Evolutionary conservation across 1,140 invertebrate genomes (phyloP).

Genomic region (Metopolophium dirhodum): DNA sequence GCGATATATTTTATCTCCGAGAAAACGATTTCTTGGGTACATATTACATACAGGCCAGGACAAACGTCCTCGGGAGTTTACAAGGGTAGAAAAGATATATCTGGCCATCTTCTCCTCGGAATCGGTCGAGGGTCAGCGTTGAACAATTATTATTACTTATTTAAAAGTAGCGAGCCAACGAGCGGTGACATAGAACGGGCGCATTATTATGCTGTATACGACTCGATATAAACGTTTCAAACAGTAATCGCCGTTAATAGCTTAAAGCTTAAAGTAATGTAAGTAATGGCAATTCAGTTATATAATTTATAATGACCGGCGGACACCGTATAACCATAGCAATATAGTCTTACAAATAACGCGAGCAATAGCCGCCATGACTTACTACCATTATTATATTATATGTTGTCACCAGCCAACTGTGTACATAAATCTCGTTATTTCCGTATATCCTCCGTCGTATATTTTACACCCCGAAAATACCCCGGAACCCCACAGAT

Average conservation of each 20-base stretch:
- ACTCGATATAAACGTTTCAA: not conserved
- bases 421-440: conserved; percentile 20
- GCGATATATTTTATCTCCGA: not conserved
- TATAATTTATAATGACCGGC: not conserved
- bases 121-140: not conserved
- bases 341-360: not conserved
- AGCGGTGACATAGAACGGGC: not conserved
- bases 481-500: conserved; percentile 1
- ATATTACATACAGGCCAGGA: not conserved
- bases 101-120: not conserved
- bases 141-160: not conserved
- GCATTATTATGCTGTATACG: no score
- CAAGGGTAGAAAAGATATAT: not conserved
- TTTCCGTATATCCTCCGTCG: not conserved
- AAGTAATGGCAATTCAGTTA: conserved; percentile 15
- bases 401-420: not conserved
- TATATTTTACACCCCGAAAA: not conserved
- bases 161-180: not conserved
- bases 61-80: not conserved
- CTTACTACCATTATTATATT: not conserved
- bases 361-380: not conserved
- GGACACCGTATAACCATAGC: not conserved
- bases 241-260: conserved; percentile 5
- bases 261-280: conserved; percentile 27
- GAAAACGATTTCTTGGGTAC: not conserved